phyloP scores from a whole-genome alignment of 1,140 invertebrate genomes.

The Drosophila bifasciata region DNA sequence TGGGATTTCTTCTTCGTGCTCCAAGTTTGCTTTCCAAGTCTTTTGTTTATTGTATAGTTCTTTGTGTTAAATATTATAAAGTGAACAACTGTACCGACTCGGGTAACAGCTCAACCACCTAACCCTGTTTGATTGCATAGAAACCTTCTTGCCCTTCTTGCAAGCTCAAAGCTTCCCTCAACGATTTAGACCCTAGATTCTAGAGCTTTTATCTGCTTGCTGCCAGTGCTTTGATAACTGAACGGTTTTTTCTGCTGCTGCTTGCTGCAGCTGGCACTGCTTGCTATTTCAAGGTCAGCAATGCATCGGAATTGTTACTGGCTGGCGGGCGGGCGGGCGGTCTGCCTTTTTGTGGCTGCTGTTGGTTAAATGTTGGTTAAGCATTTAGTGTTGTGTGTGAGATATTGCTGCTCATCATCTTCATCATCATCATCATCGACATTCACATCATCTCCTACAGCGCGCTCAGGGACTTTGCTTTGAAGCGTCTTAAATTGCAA shows the following conservation, averaged over 20 bases:
- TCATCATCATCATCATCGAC: slow-evolving; percentile 28
- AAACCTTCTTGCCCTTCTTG: too few species aligned
- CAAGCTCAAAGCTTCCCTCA: too few species aligned
- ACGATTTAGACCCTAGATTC: too few species aligned
- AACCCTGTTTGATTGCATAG: too few species aligned
- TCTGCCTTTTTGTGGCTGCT: not conserved
- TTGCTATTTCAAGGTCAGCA: slow-evolving; percentile 69
- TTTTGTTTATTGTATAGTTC: slow-evolving; percentile 29
- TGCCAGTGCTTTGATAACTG: too few species aligned
- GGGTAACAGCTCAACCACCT: too few species aligned
- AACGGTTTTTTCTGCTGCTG: not conserved
- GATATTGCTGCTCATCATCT: slow-evolving; percentile 61
- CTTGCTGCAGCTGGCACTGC: slow-evolving; percentile 5
- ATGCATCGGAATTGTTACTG: slow-evolving; percentile 50
- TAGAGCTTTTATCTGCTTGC: not conserved
- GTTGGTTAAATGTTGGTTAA: slow-evolving; percentile 45
- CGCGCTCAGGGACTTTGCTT: slow-evolving; percentile 43
- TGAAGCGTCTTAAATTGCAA: slow-evolving; percentile 77
- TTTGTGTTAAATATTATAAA: not conserved
- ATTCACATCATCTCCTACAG: slow-evolving; percentile 32
- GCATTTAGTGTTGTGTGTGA: slow-evolving; percentile 53
- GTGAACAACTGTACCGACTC: too few species aligned
- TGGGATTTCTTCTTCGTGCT: not conserved
- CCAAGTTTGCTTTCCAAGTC: slow-evolving; percentile 55
- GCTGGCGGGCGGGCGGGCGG: too few species aligned